Base-by-base conservation (phyloP, 2,797 vertebrate species). In the Peromyscus eremicus region DNA sequence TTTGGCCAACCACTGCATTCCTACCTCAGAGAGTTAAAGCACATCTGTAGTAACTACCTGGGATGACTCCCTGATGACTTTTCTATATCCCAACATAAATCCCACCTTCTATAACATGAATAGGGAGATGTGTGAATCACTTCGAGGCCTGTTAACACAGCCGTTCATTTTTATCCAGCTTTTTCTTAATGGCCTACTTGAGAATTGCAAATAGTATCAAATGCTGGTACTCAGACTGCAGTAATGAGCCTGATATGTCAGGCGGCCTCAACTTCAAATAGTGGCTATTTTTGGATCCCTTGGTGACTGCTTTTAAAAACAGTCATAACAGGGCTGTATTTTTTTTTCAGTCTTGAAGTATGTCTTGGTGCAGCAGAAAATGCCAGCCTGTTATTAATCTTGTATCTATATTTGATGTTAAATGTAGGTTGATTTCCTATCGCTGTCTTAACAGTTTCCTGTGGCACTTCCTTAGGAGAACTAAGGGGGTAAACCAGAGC, bases 151-250 rank as follows among this genome's bases (percentile, higher is more conserved):
- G 49, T 60, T 27, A 95, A 96, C 57, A 62, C 43, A 89, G 70
- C 19, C 37, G 93, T 97, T 97, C 49, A 88, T 97, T 98, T 97
- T 49, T 25, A n/a, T 8, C 43, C 52, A 62, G 40, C 40, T 92
- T 96, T 94, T 94, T 62, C 80, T 97, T 98, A 97, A 97, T 95
- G 95, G 95, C 43, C 66, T 97, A 92, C 43, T 66, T 64, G 29
- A 89, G 95, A 97, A 37, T 60, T 40, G n/a, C 91, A 96, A 92
- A 88, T 55, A 66, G 11, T n/a, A 82, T 43, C 91, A 96, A 97
- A 97, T 86, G 46, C 96, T 92, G 92, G 66, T 91, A 94, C 77
- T 97, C 97, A 89, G 66, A 93, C 94, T 37, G 64, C 6, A 0
- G 77, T 97, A 95, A 83, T 90, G 80, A 97, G 40, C 55, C 80